Conservation (phyloP, 92 coral and sea anemone genomes). For the Siderastrea radians region DNA sequence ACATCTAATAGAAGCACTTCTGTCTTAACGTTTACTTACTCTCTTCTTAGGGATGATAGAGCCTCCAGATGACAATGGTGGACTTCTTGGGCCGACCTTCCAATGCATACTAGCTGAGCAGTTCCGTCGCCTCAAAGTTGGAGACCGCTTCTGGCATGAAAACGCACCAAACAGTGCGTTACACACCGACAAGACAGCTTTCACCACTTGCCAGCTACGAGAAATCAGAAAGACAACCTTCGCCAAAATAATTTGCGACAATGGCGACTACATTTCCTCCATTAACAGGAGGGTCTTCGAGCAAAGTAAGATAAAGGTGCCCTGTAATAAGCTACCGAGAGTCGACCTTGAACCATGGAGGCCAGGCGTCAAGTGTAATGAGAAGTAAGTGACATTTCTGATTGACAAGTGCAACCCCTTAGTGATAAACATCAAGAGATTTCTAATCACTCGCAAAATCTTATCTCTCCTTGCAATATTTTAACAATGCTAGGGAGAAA, state of each 20-base stretch:
- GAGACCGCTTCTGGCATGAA: constrained; percentile 99
- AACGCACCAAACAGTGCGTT: constrained; percentile 19
- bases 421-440: not conserved
- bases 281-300: constrained; percentile 68
- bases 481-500: not conserved
- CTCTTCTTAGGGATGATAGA: constrained; percentile 13
- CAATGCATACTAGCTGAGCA: constrained; percentile 82
- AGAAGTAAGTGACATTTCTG: no score
- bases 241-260: constrained; percentile 89
- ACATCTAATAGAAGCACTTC: no score
- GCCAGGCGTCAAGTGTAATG: not conserved
- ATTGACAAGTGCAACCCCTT: not conserved
- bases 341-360: not conserved
- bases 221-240: constrained; percentile 84
- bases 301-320: not conserved
- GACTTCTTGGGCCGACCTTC: constrained; percentile 88
- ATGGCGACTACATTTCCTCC: constrained; percentile 65
- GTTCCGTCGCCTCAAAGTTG: constrained; percentile 78
- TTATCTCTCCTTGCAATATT: not conserved
- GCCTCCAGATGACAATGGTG: constrained; percentile 48
- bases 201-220: constrained; percentile 77
- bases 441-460: not conserved
- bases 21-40: not conserved
- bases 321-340: constrained; percentile 1
- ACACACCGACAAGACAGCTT: constrained; percentile 37